Percentiles rank a stretch among this genome's conserved stretches.
Evolutionary conservation across 2,797 vertebrate genomes (phyloP).

Genomic region (Leuciscus waleckii): DNA sequence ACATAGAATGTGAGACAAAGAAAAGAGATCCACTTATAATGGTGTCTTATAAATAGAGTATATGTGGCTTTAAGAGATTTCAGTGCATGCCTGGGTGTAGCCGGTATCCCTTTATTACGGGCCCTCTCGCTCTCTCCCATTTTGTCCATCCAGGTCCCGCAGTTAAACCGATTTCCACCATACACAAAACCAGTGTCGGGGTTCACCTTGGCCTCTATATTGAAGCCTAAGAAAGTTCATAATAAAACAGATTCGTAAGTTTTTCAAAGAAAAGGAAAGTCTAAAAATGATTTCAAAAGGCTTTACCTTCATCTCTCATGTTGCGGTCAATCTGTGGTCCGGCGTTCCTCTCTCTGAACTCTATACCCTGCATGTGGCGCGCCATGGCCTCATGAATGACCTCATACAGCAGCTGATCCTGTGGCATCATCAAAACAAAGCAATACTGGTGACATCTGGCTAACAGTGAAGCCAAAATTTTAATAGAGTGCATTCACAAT

Average conservation of each 20-base stretch:
- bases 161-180: constrained; percentile 88
- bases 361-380: constrained; percentile 88
- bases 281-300: not conserved
- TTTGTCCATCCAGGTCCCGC: constrained; percentile 95
- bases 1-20: not conserved
- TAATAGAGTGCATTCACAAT: not conserved
- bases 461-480: not conserved
- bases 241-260: not conserved
- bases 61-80: not conserved
- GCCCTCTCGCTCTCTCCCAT: constrained; percentile 90
- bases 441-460: not conserved
- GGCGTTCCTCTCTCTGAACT: constrained; percentile 90
- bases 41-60: constrained; percentile 6
- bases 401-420: constrained; percentile 93
- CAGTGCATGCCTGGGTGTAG: constrained; percentile 82
- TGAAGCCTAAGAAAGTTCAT: constrained; percentile 78
- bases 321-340: constrained; percentile 90
- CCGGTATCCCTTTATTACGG: constrained; percentile 87
- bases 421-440: not conserved
- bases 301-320: constrained; percentile 93
- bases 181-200: constrained; percentile 86
- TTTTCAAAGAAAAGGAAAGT: not conserved
- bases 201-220: constrained; percentile 80
- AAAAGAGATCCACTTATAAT: constrained; percentile 7
- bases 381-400: constrained; percentile 93